phyloP scores from a whole-genome alignment of 2,113 vertebrate genomes.

The Eulacestoma nigropectus region DNA sequence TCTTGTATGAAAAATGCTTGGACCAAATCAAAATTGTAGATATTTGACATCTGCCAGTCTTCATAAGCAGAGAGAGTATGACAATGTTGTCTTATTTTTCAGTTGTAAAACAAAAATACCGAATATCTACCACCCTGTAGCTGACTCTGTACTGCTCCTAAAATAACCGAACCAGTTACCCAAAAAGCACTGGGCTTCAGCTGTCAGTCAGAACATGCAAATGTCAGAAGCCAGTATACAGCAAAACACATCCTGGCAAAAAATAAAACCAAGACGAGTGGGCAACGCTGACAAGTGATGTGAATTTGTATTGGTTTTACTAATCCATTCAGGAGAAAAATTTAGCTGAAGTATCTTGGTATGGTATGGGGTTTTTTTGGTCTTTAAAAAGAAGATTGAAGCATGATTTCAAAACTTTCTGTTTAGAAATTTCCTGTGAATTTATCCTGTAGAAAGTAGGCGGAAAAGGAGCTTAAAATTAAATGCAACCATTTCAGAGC shows the following conservation, averaged over 20 bases:
- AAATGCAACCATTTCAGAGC: neutral
- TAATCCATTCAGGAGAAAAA: constrained; percentile 25
- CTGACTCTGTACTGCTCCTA: neutral
- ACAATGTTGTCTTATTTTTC: neutral
- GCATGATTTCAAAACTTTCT: neutral
- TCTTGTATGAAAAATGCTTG: constrained; percentile 40
- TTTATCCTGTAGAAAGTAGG: neutral
- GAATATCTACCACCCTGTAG: neutral
- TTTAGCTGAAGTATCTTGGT: neutral
- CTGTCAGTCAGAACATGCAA: constrained; percentile 12
- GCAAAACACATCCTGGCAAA: neutral
- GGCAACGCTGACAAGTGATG: neutral
- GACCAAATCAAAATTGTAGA: neutral
- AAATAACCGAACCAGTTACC: neutral
- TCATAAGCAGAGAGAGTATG: neutral
- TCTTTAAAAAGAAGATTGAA: neutral
- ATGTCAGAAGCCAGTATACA: neutral
- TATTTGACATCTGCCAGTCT: constrained; percentile 25
- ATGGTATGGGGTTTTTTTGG: neutral
- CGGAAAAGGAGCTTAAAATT: neutral
- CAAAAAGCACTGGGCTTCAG: neutral
- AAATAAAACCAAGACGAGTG: constrained; percentile 1
- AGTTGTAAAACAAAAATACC: neutral
- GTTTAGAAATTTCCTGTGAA: constrained; percentile 1
- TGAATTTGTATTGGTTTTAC: constrained; percentile 1